phyloP scores from a whole-genome alignment of 2,113 vertebrate species.

The Blennius ocellaris region DNA sequence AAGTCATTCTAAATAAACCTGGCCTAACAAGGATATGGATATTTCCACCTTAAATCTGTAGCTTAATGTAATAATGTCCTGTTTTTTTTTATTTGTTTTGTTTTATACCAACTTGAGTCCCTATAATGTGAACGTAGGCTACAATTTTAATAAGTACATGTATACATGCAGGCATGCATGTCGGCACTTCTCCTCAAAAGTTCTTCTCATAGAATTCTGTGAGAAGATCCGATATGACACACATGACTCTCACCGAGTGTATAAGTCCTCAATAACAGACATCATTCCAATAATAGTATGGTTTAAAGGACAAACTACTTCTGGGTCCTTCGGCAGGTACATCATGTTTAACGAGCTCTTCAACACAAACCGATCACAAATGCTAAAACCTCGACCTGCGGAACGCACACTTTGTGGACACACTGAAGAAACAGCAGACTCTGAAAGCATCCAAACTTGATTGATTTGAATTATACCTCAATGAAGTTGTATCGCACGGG shows the following conservation, averaged over 20 bases:
- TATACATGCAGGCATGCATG: no score
- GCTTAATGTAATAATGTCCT: no score
- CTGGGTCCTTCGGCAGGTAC: conserved; percentile 3
- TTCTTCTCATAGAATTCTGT: not conserved
- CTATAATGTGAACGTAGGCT: no score
- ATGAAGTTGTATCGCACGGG: conserved; percentile 23
- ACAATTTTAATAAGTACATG: no score
- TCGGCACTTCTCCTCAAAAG: not conserved
- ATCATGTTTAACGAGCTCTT: conserved; percentile 22
- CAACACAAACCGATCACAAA: conserved; percentile 22
- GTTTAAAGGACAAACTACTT: conserved; percentile 40
- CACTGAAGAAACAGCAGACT: conserved; percentile 26
- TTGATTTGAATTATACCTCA: conserved; percentile 48
- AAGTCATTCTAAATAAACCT: no score
- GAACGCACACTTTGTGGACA: conserved; percentile 20
- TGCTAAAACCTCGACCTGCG: conserved; percentile 29
- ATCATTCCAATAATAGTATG: conserved; percentile 42
- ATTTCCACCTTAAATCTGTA: no score
- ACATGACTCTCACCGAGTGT: not conserved
- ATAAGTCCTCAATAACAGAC: conserved; percentile 1
- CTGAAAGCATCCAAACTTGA: conserved; percentile 22
- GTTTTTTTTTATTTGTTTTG: no score
- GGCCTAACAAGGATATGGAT: no score
- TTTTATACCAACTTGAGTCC: no score
- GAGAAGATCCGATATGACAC: not conserved